These are phyloP conservation scores for Rhinoraja longicauda DNA, from an alignment of 2,797 vertebrate genomes.

Conservation along the genomic window DNA sequence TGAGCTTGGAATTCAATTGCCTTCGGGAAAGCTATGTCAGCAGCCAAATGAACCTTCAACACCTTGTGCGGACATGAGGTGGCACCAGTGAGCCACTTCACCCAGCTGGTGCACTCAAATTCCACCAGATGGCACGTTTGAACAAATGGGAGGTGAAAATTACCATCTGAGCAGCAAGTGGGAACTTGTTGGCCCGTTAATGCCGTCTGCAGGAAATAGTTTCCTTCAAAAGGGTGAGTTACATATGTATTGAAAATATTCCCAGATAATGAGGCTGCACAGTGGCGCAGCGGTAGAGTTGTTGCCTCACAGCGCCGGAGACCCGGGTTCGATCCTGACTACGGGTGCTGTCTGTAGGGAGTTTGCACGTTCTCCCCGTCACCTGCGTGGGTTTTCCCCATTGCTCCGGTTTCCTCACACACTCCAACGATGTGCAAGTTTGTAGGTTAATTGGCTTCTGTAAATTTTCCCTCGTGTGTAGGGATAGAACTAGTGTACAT, in stretches of 20 bases:
- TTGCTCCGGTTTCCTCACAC: too few species aligned
- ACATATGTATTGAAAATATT: neutral
- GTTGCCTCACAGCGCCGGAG: too few species aligned
- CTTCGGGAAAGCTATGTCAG: neutral
- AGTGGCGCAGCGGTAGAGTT: too few species aligned
- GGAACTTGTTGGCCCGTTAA: neutral
- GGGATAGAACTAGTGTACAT: too few species aligned
- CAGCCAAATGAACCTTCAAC: neutral
- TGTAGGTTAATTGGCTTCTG: too few species aligned
- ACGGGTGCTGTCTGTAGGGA: too few species aligned
- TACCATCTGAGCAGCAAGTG: neutral
- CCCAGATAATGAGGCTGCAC: neutral
- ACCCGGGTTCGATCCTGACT: too few species aligned
- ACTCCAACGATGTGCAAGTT: too few species aligned
- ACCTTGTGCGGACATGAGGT: constrained; percentile 8
- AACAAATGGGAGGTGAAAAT: neutral
- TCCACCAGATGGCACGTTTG: constrained; percentile 24
- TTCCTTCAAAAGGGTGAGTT: neutral
- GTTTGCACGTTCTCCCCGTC: too few species aligned
- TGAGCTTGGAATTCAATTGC: neutral
- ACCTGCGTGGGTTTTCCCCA: too few species aligned
- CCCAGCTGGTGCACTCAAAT: neutral
- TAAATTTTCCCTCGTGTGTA: too few species aligned
- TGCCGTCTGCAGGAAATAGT: neutral
- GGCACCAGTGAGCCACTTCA: constrained; percentile 27